phyloP scores from a whole-genome alignment of 2,888 invertebrate genomes.

The Xylota segnis region DNA sequence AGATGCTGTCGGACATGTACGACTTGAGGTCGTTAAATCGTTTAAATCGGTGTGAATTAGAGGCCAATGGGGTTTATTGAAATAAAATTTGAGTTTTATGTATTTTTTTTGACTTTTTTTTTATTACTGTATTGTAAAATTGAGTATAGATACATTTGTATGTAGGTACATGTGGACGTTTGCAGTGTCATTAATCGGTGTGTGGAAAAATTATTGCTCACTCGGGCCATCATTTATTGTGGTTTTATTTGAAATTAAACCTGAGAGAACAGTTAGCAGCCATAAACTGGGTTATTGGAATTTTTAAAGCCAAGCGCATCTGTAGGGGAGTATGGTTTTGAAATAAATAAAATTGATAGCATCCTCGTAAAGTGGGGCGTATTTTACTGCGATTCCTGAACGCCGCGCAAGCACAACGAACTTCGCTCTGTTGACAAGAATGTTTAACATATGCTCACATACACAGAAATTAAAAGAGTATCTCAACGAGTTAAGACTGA shows the following conservation, averaged over 20 bases:
- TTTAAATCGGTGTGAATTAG: conserved; percentile 18
- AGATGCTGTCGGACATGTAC: background rate
- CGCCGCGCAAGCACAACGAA: too few species aligned
- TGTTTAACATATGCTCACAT: too few species aligned
- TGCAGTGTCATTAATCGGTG: background rate
- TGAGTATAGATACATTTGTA: background rate
- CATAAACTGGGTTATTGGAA: background rate
- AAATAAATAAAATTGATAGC: too few species aligned
- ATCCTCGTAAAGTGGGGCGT: too few species aligned
- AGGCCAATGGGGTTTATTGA: background rate
- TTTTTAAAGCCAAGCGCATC: too few species aligned
- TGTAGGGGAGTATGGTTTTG: too few species aligned
- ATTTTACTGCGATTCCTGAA: too few species aligned
- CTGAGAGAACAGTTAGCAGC: background rate
- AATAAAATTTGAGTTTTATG: background rate
- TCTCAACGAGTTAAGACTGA: too few species aligned
- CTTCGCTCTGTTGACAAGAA: too few species aligned
- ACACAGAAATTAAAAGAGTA: too few species aligned
- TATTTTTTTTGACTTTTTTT: background rate
- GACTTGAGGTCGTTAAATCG: conserved; percentile 9
- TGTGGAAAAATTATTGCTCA: background rate
- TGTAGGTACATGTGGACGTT: background rate
- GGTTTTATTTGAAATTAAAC: background rate
- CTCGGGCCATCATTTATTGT: background rate
- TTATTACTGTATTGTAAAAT: conserved; percentile 2